Percentiles rank a stretch among this genome's conserved stretches.
These are phyloP conservation scores for Epinephelus fuscoguttatus DNA, from an alignment of 2,113 vertebrate genomes.

Conservation along the genomic window DNA sequence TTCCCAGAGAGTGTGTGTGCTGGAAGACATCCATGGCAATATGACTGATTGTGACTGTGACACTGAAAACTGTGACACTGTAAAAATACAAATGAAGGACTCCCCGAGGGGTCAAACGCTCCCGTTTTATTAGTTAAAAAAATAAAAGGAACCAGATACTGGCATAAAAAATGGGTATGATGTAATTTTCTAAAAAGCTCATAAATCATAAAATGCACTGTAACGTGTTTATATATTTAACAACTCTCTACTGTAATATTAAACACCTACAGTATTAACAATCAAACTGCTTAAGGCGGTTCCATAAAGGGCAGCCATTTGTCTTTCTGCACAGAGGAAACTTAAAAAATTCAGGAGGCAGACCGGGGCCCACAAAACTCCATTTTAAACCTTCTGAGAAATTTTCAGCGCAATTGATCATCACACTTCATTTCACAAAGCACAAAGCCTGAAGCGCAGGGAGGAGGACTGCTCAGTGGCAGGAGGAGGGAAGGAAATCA, in stretches of 20 bases:
- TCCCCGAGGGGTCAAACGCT: conserved; percentile 42
- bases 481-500: conserved; percentile 62
- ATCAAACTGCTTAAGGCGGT: conserved; percentile 63
- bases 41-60: conserved; percentile 57
- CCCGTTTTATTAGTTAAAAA: conserved; percentile 23
- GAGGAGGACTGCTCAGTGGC: conserved; percentile 44
- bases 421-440: conserved; percentile 74
- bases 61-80: conserved; percentile 49
- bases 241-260: conserved; percentile 60
- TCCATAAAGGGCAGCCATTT: conserved; percentile 70
- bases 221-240: conserved; percentile 67
- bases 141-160: conserved; percentile 14
- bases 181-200: conserved; percentile 67
- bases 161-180: conserved; percentile 44
- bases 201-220: conserved; percentile 54
- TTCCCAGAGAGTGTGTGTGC: conserved; percentile 51
- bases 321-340: conserved; percentile 61
- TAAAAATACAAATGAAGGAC: conserved; percentile 60
- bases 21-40: conserved; percentile 68
- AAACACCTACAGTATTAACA: conserved; percentile 65
- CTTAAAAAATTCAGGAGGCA: conserved; percentile 74
- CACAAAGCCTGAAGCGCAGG: conserved; percentile 54
- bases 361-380: conserved; percentile 58
- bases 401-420: conserved; percentile 79
- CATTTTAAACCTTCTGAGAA: conserved; percentile 74